Evolutionary conservation across 2,797 vertebrate species (phyloP).

Genomic region (Myotis pilosus): DNA sequence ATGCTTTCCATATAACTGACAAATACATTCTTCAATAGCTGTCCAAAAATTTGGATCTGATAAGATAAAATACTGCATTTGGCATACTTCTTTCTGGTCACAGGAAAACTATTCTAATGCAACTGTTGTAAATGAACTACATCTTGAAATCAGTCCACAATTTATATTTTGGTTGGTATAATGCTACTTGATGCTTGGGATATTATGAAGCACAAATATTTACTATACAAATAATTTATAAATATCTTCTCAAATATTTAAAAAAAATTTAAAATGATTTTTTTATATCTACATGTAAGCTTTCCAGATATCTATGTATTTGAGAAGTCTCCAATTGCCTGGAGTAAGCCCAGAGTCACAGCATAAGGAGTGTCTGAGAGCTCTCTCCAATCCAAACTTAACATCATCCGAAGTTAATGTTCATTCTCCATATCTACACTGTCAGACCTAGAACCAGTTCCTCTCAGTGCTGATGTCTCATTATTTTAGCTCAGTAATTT

Average conservation of each 20-base stretch:
- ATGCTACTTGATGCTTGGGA: not conserved
- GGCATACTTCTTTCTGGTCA: not conserved
- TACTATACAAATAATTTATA: constrained; percentile 5
- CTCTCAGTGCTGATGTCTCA: not conserved
- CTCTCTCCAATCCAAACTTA: not conserved
- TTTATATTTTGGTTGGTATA: not conserved
- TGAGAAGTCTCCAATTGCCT: not conserved
- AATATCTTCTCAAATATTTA: not conserved
- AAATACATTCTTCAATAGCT: not conserved
- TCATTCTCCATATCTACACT: not conserved
- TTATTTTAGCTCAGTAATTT: not conserved
- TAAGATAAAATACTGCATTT: not conserved
- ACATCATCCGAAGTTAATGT: not conserved
- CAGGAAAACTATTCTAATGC: not conserved
- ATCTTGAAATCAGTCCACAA: not conserved
- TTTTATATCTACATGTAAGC: not conserved
- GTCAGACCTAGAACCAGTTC: not conserved
- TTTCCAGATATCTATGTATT: not conserved
- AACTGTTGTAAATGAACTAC: not conserved
- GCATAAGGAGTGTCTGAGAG: not conserved
- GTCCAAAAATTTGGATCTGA: not conserved
- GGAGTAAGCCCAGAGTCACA: not conserved
- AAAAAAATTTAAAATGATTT: constrained; percentile 22
- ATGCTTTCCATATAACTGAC: not conserved
- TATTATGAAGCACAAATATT: not conserved